These are phyloP conservation scores for Apoda limacodes DNA, from an alignment of 2,888 invertebrate species.

Conservation along the genomic window DNA sequence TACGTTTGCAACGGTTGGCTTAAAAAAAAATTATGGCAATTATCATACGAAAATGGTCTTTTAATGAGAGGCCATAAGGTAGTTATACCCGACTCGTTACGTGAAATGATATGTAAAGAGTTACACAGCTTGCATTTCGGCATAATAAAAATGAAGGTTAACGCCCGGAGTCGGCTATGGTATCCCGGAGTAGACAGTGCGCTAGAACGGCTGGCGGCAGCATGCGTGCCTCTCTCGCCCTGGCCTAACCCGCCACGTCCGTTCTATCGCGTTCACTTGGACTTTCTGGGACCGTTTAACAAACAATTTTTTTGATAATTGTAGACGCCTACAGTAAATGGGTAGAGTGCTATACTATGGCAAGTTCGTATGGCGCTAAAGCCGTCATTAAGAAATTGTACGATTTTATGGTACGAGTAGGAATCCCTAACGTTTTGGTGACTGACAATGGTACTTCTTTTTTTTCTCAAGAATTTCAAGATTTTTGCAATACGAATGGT, in stretches of 20 bases:
- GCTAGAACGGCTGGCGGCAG: slow-evolving; percentile 7
- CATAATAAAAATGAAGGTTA: slow-evolving; percentile 15
- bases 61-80: slow-evolving; percentile 13
- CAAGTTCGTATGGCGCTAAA: slow-evolving; percentile 1
- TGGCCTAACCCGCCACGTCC: too few relatives aligned
- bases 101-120: slow-evolving; percentile 3
- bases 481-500: too few relatives aligned
- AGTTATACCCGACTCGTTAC: slow-evolving; percentile 8
- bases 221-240: slow-evolving; percentile 8
- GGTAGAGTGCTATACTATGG: slow-evolving; percentile 12
- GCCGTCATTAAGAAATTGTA: slow-evolving; percentile 8
- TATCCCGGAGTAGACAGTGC: slow-evolving; percentile 15
- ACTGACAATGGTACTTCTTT: too few relatives aligned
- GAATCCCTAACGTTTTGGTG: slow-evolving; percentile 5
- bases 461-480: too few relatives aligned
- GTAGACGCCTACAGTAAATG: slow-evolving; percentile 13
- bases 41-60: neutral
- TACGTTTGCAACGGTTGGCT: neutral
- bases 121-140: slow-evolving; percentile 9
- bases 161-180: slow-evolving; percentile 12
- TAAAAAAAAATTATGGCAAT: too few relatives aligned
- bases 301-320: slow-evolving; percentile 5
- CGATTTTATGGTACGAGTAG: slow-evolving; percentile 12
- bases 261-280: slow-evolving; percentile 6
- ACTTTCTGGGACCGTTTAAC: slow-evolving; percentile 9